Evolutionary conservation across 2,888 invertebrate species (phyloP).

Genomic region (Pseudoips prasinana): DNA sequence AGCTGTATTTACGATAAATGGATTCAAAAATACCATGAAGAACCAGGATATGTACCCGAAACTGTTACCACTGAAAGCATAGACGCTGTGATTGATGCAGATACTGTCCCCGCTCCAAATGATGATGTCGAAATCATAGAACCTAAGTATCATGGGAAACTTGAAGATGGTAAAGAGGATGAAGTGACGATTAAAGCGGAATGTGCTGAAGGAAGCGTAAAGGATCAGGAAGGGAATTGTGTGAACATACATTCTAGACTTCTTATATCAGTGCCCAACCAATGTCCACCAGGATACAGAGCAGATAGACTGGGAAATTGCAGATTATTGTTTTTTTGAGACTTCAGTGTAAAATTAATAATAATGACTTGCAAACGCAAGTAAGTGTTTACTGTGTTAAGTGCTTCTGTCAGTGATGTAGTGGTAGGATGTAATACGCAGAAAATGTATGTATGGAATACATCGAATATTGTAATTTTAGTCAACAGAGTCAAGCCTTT

Average conservation of each 20-base stretch:
- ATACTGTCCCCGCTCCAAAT: constrained; percentile 44
- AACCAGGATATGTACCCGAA: constrained; percentile 9
- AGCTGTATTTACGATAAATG: constrained; percentile 51
- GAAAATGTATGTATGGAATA: no score
- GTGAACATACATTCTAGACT: constrained; percentile 50
- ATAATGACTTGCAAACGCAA: no score
- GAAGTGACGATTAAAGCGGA: constrained; percentile 6
- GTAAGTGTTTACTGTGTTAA: no score
- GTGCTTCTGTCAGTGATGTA: no score
- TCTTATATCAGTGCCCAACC: constrained; percentile 57
- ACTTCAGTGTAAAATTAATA: no score
- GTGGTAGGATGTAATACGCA: no score
- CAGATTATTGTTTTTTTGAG: constrained; percentile 41
- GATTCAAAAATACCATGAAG: constrained; percentile 11
- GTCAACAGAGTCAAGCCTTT: no score
- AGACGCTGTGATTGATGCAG: constrained; percentile 17
- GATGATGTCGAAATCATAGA: constrained; percentile 63
- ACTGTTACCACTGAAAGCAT: constrained; percentile 18
- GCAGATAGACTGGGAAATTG: constrained; percentile 59
- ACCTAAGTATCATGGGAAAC: constrained; percentile 55
- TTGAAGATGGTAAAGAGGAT: constrained; percentile 16
- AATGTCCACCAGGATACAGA: constrained; percentile 63
- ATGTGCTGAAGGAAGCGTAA: constrained; percentile 48
- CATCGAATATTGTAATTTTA: no score
- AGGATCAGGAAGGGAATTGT: constrained; percentile 43